A percentile compares a stretch with the other conserved stretches of the same genome.
phyloP scores from a whole-genome alignment of 53 echinoderm and acorn worm species.

The Actinopyga echinites region DNA sequence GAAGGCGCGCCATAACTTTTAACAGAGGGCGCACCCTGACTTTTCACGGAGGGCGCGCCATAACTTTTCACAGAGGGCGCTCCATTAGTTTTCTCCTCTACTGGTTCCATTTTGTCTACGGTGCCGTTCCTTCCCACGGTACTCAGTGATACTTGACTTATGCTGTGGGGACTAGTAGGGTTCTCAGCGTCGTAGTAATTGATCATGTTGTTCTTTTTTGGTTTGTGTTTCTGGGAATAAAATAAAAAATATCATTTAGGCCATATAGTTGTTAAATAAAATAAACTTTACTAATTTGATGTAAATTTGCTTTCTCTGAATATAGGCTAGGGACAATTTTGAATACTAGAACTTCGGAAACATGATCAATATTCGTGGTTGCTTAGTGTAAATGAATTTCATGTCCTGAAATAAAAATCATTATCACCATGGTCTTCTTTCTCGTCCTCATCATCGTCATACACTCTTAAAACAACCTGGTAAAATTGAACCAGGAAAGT shows the following conservation, averaged over 20 bases:
- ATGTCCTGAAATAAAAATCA: too few species aligned
- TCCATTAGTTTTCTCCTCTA: neutral
- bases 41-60: neutral
- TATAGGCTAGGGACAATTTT: too few species aligned
- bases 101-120: neutral
- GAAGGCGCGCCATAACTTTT: slow-evolving; percentile 1
- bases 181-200: slow-evolving; percentile 28
- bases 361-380: too few species aligned
- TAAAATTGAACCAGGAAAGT: too few species aligned
- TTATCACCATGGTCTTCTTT: too few species aligned
- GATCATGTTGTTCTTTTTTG: neutral
- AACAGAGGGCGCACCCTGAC: neutral
- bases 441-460: too few species aligned
- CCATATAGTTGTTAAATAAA: too few species aligned
- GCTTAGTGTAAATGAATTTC: too few species aligned
- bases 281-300: too few species aligned
- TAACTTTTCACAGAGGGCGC: slow-evolving; percentile 16
- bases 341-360: too few species aligned
- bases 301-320: too few species aligned
- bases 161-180: slow-evolving; percentile 5
- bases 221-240: slow-evolving; percentile 9
- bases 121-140: neutral
- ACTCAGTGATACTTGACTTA: neutral
- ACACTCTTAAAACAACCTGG: too few species aligned
- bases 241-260: neutral